Base-by-base conservation (phyloP, 2,797 vertebrate species). In the Sebastes oblongus region DNA sequence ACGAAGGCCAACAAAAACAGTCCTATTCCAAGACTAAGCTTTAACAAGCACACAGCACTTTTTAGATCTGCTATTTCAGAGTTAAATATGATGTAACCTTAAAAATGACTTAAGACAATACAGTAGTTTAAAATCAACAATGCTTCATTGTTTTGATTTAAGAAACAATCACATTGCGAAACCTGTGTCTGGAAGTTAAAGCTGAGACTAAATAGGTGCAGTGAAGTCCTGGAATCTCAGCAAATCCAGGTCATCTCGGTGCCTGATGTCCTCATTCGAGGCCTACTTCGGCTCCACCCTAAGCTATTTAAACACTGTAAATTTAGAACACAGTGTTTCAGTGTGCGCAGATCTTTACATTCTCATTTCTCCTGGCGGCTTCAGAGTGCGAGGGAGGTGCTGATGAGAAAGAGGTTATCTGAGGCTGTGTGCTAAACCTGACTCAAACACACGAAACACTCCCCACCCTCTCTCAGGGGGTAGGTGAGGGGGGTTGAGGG, bases 221-320 rank as follows among this genome's bases (percentile, higher is more conserved):
- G 56, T 14, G 8, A 60, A 61, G 75, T 55, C 67, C 10, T 71
- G 27, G 24, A 61, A 36, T 69, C 29, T 71, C 4, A 50, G 65
- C 3, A 66, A 69, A 88, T 88, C 78, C 85, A 88, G 91, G 85
- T 82, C 86, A 80, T 27, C 62, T 68, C 42, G n/a, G 56, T 65
- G 60, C 85, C 30, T 56, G 67, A 36, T 58, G 79, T 72, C 87
- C 88, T 77, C 62, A 39, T 81, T 88, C 6, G 3, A 84, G 88
- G 24, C 70, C 85, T 36, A 82, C 46, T 81, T 82, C 32, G 12
- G 78, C 76, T 75, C 14, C 64, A 56, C 72, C 80, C 58, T 60
- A 61, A 81, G 61, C 81, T 81, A 80, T 80, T 88, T 82, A 62
- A 77, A 82, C 60, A 6, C 39, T 8, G 60, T 68, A 61, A 82